Conservation (phyloP, 2,888 invertebrate genomes). For the Thereva nobilitata region DNA sequence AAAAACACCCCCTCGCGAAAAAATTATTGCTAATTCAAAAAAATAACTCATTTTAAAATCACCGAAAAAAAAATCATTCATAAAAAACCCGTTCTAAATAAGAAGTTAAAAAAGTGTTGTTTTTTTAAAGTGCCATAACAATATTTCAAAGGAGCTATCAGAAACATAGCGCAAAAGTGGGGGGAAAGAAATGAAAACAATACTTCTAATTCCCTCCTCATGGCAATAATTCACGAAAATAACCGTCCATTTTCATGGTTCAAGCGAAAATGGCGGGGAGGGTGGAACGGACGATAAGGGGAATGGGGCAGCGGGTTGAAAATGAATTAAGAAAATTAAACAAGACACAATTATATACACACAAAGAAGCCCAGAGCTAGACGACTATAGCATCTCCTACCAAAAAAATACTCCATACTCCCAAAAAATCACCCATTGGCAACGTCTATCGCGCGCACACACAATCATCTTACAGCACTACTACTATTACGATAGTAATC, state of each 20-base stretch:
- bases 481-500: too few relatives aligned
- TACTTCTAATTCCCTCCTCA: slow-evolving; percentile 30
- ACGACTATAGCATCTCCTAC: background rate
- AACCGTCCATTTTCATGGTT: slow-evolving; percentile 27
- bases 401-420: too few relatives aligned
- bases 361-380: slow-evolving; percentile 7
- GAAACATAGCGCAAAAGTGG: slow-evolving; percentile 16
- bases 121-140: slow-evolving; percentile 29
- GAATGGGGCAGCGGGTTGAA: slow-evolving; percentile 11
- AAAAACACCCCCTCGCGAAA: background rate
- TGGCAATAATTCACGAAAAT: slow-evolving; percentile 30
- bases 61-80: slow-evolving; percentile 8
- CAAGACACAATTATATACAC: slow-evolving; percentile 28
- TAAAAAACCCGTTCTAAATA: slow-evolving; percentile 10
- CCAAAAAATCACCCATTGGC: too few relatives aligned
- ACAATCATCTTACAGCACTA: too few relatives aligned
- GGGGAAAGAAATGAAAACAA: slow-evolving; percentile 27
- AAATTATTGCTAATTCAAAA: slow-evolving; percentile 18
- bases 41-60: slow-evolving; percentile 20
- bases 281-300: too few relatives aligned
- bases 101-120: slow-evolving; percentile 16
- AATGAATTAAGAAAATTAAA: slow-evolving; percentile 34
- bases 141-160: slow-evolving; percentile 30
- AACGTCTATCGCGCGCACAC: too few relatives aligned
- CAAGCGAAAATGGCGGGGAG: too few relatives aligned